These are phyloP conservation scores for Zaprionus gabonicus DNA, from an alignment of 1,140 invertebrate species.

Conservation along the genomic window DNA sequence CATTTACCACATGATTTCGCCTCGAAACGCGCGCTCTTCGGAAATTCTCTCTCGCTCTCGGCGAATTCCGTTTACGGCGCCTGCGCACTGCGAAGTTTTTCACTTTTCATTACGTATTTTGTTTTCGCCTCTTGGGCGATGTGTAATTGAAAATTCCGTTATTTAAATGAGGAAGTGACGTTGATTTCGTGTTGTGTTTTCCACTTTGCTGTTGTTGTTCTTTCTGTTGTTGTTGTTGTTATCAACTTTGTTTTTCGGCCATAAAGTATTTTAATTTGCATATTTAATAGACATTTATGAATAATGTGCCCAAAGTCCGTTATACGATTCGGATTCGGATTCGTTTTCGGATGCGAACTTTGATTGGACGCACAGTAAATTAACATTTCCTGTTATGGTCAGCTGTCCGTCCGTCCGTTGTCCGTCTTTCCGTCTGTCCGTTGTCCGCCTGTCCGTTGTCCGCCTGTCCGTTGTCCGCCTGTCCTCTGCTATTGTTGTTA, in stretches of 20 bases:
- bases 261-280: constrained; percentile 59
- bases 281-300: constrained; percentile 70
- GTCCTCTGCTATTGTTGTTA: constrained; percentile 31
- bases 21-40: constrained; percentile 7
- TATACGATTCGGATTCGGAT: not conserved
- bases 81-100: constrained; percentile 50
- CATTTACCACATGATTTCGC: constrained; percentile 54
- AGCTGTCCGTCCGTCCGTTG: constrained; percentile 38
- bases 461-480: not conserved
- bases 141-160: constrained; percentile 80
- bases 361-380: constrained; percentile 55
- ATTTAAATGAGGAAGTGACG: constrained; percentile 83
- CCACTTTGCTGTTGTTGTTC: constrained; percentile 18
- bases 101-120: constrained; percentile 74
- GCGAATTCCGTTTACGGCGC: constrained; percentile 49
- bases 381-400: constrained; percentile 69
- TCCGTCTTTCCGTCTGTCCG: not conserved
- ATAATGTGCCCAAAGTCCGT: constrained; percentile 33
- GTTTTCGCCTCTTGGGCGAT: constrained; percentile 60
- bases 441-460: constrained; percentile 5
- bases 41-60: constrained; percentile 8
- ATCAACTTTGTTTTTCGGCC: constrained; percentile 18
- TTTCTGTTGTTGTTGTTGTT: constrained; percentile 15
- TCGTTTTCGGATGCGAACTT: not conserved
- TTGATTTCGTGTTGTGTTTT: constrained; percentile 39